phyloP scores from a whole-genome alignment of 2,888 invertebrate species.

The Imbricaverruca yamaguchii region DNA sequence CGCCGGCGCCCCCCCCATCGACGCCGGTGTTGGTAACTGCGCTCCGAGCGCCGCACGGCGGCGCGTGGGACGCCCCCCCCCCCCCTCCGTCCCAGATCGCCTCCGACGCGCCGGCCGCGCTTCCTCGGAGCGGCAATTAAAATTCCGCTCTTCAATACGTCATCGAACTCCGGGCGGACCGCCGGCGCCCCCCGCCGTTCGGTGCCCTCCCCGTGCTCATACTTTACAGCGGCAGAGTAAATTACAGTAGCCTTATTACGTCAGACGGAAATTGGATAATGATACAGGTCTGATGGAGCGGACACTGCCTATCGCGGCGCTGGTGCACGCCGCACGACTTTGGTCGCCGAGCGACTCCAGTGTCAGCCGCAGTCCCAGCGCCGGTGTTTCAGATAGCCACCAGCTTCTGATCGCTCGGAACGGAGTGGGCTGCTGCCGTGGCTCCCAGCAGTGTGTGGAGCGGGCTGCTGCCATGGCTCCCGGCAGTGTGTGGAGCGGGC shows the following conservation, averaged over 20 bases:
- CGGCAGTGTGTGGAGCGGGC: too few species aligned
- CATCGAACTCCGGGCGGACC: background rate
- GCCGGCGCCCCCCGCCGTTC: background rate
- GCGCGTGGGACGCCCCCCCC: background rate
- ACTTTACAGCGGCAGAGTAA: background rate
- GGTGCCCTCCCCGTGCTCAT: background rate
- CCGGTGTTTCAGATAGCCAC: too few species aligned
- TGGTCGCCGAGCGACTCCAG: too few species aligned
- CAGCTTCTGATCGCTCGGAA: too few species aligned
- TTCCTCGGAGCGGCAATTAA: background rate
- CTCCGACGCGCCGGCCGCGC: background rate
- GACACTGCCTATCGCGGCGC: background rate
- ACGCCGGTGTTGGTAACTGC: too few species aligned
- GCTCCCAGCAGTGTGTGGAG: too few species aligned
- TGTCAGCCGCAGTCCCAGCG: too few species aligned
- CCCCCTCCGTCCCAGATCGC: background rate
- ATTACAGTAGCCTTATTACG: conserved; percentile 20
- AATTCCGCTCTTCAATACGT: background rate
- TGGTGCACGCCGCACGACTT: too few species aligned
- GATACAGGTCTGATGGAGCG: background rate
- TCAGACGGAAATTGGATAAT: conserved; percentile 13
- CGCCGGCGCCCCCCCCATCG: too few species aligned
- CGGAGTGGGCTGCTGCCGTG: too few species aligned
- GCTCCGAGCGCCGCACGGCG: too few species aligned
- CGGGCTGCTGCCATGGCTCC: too few species aligned